These are phyloP conservation scores for Ptychadena robeensis DNA, from an alignment of 2,797 vertebrate genomes.

Conservation along the genomic window DNA sequence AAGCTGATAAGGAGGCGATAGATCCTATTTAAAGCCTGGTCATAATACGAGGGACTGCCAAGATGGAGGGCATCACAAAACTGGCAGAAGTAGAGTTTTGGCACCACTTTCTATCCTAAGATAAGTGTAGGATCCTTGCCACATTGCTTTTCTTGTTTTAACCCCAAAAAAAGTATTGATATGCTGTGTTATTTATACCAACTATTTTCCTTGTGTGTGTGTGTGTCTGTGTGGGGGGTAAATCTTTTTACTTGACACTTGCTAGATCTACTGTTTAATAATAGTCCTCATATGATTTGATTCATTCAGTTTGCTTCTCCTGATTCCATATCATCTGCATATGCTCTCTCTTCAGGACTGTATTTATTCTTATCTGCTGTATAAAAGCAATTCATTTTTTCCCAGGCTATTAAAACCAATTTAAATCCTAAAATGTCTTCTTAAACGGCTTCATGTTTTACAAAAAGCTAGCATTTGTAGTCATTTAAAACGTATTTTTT, in stretches of 20 bases:
- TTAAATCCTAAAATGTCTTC: slow-evolving; percentile 7
- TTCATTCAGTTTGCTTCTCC: neutral
- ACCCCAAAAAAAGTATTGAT: too few relatives aligned
- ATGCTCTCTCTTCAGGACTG: neutral
- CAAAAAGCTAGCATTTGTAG: slow-evolving; percentile 1
- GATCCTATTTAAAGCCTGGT: too few relatives aligned
- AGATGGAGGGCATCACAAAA: too few relatives aligned
- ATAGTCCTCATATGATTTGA: neutral
- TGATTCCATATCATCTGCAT: neutral
- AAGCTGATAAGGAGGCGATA: too few relatives aligned
- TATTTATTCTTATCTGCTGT: neutral
- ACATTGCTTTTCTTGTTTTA: too few relatives aligned
- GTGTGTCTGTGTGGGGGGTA: neutral
- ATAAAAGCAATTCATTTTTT: slow-evolving; percentile 9
- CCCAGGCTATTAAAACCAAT: neutral
- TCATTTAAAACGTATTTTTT: slow-evolving; percentile 1
- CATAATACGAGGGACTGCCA: too few relatives aligned
- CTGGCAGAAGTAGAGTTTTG: too few relatives aligned
- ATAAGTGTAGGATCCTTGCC: too few relatives aligned
- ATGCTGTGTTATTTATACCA: too few relatives aligned
- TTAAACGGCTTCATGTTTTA: slow-evolving; percentile 5
- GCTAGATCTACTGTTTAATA: neutral
- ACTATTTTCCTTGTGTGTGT: neutral
- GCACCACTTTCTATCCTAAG: too few relatives aligned
- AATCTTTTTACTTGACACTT: neutral